Base-by-base conservation (phyloP, 2,797 vertebrate species). In the Xenentodon cancila region DNA sequence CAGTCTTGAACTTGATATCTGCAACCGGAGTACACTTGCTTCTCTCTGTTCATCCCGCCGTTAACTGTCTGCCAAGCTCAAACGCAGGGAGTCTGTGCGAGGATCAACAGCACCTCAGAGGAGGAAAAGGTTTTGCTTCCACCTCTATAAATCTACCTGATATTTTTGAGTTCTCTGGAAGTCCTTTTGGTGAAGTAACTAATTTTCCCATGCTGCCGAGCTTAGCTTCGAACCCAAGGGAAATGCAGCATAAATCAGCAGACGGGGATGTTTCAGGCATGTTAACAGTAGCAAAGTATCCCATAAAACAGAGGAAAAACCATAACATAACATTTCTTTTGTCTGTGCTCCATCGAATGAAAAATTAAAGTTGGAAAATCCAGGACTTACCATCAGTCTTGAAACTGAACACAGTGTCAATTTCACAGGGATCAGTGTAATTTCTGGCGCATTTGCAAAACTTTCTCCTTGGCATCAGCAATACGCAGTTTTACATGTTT, bases 231-330 rank as follows among this genome's bases (percentile, higher is more conserved):
- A 63, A 73, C 80, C 84, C 74, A 4, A 46, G 74, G 70, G 71
- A 80, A 66, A 21, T 1, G 46, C 27, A 18, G 57, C 72, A 68
- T 92, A 91, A 93, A 91, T 93, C 89, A 84, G 57, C 62, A 73
- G 42, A 20, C 63, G 68, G 60, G 71, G 85, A 86, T 82, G 81
- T 83, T 83, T 83, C 77, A 75, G 73, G 69, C 66, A 84, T 88
- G 88, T 89, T 91, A 90, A 90, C 89, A 87, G 89, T 91, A 91
- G 88, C 87, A 80, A 80, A 82, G 69, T 70, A 75, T 65, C 68
- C 63, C 60, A 68, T 90, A 87, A 92, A 92, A 76, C 71, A 66
- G 47, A 51, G 53, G 5, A 68, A 32, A 66, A 64, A 75, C 44
- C 52, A 25, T 9, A 15, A 59, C 59, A 63, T 47, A 43, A 49